These are phyloP conservation scores for Harpegnathos saltator DNA, from an alignment of 1,140 invertebrate species.

Conservation along the genomic window DNA sequence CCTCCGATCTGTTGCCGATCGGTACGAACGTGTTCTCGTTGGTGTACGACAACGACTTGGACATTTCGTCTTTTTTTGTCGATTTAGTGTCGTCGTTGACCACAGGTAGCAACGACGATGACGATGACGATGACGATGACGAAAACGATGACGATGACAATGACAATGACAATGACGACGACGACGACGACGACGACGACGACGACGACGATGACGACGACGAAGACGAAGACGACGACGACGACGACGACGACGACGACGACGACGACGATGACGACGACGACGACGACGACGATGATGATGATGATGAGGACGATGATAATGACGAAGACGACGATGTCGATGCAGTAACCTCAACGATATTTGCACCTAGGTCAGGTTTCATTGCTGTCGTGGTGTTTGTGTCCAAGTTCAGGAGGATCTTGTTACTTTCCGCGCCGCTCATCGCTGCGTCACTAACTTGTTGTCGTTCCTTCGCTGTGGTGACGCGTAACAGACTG, in stretches of 20 bases:
- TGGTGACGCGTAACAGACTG: constrained; percentile 77
- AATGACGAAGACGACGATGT: constrained; percentile 10
- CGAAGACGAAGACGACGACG: constrained; percentile 41
- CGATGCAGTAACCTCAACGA: constrained; percentile 3
- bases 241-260: constrained; percentile 28
- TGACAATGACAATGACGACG: too few species aligned
- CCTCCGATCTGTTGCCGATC: constrained; percentile 86
- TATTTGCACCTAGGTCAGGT: constrained; percentile 68
- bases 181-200: constrained; percentile 13
- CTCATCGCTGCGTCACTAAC: constrained; percentile 60
- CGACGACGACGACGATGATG: constrained; percentile 13
- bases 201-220: background rate
- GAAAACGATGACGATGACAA: constrained; percentile 15
- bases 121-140: constrained; percentile 27
- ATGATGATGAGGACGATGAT: too few species aligned
- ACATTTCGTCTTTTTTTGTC: constrained; percentile 78
- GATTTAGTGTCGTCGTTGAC: constrained; percentile 68
- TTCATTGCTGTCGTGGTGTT: constrained; percentile 84
- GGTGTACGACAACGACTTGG: constrained; percentile 84
- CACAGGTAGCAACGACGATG: constrained; percentile 46
- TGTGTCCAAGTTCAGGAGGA: constrained; percentile 84
- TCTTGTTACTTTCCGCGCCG: constrained; percentile 79
- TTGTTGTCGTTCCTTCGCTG: constrained; percentile 65
- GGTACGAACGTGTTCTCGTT: constrained; percentile 85
- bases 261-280: constrained; percentile 33